Conservation (phyloP, 2,113 vertebrate species). For the Ictidomys tridecemlineatus region DNA sequence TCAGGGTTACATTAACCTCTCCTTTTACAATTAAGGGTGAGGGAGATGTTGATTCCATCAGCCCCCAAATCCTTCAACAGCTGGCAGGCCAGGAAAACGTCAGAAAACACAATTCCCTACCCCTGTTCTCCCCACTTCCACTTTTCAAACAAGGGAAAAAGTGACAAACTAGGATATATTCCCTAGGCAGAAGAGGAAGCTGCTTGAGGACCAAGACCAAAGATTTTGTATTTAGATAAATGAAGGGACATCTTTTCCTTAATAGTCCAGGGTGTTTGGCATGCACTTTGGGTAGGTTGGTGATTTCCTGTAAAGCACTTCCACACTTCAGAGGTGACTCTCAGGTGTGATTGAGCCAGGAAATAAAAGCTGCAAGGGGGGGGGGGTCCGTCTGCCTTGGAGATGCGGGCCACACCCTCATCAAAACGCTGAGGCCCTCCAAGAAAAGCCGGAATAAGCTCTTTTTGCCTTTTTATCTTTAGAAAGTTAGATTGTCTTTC, state of each 20-base stretch:
- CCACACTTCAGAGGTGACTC: slow-evolving; percentile 33
- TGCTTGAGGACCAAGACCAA: not conserved
- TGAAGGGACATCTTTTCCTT: not conserved
- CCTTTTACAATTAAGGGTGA: not conserved
- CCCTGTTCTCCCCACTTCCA: not conserved
- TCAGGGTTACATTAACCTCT: not conserved
- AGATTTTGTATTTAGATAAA: not conserved
- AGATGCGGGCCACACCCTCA: slow-evolving; percentile 64
- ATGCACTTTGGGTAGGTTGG: not conserved
- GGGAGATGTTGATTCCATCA: not conserved
- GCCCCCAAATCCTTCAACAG: not conserved
- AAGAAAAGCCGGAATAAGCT: not conserved
- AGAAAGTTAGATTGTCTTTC: not conserved
- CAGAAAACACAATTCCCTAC: slow-evolving; percentile 3
- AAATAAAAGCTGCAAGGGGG: not conserved
- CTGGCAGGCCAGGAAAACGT: slow-evolving; percentile 22
- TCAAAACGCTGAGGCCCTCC: slow-evolving; percentile 33
- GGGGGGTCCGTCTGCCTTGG: not conserved
- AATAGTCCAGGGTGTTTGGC: not conserved
- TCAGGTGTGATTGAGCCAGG: slow-evolving; percentile 64
- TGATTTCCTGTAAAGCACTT: slow-evolving; percentile 49
- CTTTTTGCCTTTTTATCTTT: not conserved
- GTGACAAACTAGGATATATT: not conserved
- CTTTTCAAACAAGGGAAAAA: slow-evolving; percentile 15
- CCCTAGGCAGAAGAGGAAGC: not conserved